These are phyloP conservation scores for Bos indicus DNA, from an alignment of 2,113 vertebrate genomes.

Conservation along the genomic window DNA sequence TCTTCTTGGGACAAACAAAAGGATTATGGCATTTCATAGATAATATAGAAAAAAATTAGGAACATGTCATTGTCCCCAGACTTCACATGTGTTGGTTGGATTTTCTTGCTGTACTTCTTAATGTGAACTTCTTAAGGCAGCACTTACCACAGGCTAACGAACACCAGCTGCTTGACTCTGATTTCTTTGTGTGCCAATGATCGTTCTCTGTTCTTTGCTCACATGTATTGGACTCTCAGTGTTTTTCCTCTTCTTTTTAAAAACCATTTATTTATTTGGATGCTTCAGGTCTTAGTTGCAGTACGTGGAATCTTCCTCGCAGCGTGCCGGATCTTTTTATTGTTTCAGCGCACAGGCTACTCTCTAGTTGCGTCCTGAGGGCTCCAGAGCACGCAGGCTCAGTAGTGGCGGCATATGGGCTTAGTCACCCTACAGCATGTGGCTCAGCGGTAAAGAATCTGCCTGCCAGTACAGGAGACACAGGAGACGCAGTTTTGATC, in stretches of 20 bases:
- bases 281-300: not conserved
- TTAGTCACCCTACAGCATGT: not conserved
- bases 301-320: not conserved
- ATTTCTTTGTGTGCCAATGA: not conserved
- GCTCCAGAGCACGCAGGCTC: not conserved
- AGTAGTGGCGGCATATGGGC: not conserved
- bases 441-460: not conserved
- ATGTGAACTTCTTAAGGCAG: not conserved
- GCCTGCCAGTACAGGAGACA: not conserved
- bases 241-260: not conserved
- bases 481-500: not conserved
- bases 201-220: not conserved
- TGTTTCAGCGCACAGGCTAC: not conserved
- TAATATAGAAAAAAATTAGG: not conserved
- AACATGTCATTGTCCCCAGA: not conserved
- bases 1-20: not conserved
- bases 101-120: not conserved
- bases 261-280: not conserved
- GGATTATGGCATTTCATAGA: not conserved
- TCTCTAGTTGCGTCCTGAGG: not conserved
- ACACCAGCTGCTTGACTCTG: fast-evolving
- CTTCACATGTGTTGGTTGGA: not conserved
- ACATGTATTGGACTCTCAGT: not conserved
- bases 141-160: not conserved
- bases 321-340: not conserved